These are phyloP conservation scores for Lepidostoma basale DNA, from an alignment of 1,140 invertebrate genomes.

Conservation along the genomic window DNA sequence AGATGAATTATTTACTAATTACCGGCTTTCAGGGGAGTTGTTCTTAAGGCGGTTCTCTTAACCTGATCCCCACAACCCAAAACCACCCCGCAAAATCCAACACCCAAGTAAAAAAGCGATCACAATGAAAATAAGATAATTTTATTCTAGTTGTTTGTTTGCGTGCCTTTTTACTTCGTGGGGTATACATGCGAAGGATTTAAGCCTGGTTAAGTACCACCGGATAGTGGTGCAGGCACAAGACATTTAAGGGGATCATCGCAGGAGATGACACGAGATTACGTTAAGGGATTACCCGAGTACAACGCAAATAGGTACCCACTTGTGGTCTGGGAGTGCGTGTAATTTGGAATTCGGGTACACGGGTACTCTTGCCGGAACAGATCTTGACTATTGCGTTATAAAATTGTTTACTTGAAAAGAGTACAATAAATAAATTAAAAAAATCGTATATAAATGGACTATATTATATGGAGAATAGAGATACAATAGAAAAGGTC, in stretches of 20 bases:
- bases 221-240: constrained; percentile 20
- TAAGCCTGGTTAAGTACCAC: constrained; percentile 13
- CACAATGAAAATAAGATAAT: not conserved
- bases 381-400: no score
- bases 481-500: no score
- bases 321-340: not conserved
- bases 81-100: not conserved
- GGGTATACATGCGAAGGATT: not conserved
- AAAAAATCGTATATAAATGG: no score
- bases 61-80: not conserved
- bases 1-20: constrained; percentile 48
- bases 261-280: constrained; percentile 28
- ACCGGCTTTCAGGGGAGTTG: constrained; percentile 40
- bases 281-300: constrained; percentile 10
- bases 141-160: not conserved
- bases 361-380: no score
- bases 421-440: no score
- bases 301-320: not conserved
- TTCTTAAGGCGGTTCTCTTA: constrained; percentile 32
- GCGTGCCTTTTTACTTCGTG: not conserved
- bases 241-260: constrained; percentile 30
- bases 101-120: not conserved
- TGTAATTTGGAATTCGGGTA: not conserved
- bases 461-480: no score
- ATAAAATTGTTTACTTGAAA: no score